Conservation (phyloP, 2,113 vertebrate species). For the Mastomys coucha region DNA sequence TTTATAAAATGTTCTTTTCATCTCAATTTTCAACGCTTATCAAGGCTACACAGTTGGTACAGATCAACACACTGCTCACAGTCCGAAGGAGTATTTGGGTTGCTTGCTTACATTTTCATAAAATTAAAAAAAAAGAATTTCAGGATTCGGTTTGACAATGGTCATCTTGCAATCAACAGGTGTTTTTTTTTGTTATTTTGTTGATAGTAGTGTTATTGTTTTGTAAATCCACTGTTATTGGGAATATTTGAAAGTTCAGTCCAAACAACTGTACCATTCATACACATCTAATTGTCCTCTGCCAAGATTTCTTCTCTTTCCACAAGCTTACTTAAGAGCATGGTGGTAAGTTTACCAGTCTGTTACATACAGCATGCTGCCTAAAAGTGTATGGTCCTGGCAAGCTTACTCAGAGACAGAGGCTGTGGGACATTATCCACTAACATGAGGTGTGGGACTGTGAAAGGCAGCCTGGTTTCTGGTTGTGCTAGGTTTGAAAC, state of each 20-base stretch:
- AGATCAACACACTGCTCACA: not conserved
- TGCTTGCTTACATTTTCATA: not conserved
- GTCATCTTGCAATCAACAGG: not conserved
- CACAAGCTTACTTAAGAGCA: no score
- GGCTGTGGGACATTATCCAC: not conserved
- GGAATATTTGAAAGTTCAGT: conserved; percentile 6
- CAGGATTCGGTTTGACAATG: not conserved
- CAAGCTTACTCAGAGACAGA: not conserved
- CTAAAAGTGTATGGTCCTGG: not conserved
- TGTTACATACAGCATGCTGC: not conserved
- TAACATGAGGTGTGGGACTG: not conserved
- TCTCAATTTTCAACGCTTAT: conserved; percentile 6
- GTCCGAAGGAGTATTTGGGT: not conserved
- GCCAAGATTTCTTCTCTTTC: not conserved
- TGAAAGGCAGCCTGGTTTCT: no score
- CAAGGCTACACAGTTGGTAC: not conserved
- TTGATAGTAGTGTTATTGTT: not conserved
- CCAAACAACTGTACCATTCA: not conserved
- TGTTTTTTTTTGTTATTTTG: not conserved
- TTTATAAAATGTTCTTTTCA: not conserved
- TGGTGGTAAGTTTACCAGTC: not conserved
- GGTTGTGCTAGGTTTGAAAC: no score
- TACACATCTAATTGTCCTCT: not conserved
- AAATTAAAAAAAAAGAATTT: not conserved
- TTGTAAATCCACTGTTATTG: not conserved